Percentiles rank a stretch among this genome's conserved stretches.
Evolutionary conservation across 2,113 vertebrate genomes (phyloP).

Genomic region (Passer montanus): DNA sequence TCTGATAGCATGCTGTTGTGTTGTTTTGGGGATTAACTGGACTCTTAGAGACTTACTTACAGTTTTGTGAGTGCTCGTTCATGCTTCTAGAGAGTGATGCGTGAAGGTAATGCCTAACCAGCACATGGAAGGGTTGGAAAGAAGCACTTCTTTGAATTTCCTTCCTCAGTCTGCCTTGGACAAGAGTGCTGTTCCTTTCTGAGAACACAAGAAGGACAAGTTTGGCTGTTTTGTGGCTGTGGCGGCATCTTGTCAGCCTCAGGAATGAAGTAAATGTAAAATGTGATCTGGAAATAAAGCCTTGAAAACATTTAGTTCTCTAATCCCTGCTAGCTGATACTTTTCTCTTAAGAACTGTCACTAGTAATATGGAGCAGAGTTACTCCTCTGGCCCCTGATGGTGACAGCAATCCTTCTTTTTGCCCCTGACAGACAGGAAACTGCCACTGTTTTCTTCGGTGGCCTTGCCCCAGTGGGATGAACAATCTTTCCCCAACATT

Average conservation of each 20-base stretch:
- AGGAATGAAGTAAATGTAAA: neutral
- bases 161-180: neutral
- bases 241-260: neutral
- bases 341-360: neutral
- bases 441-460: neutral
- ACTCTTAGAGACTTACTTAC: neutral
- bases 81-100: neutral
- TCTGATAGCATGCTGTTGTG: neutral
- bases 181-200: neutral
- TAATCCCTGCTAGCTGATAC: neutral
- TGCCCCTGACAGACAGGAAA: neutral
- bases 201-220: neutral
- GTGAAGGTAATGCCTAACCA: neutral
- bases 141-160: neutral
- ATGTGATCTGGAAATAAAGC: neutral
- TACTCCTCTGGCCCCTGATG: neutral
- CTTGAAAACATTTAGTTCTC: neutral
- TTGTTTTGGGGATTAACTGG: neutral
- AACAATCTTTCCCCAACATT: neutral
- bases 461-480: neutral
- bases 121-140: neutral
- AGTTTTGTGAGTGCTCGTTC: neutral
- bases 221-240: neutral
- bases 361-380: neutral
- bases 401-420: neutral